phyloP scores from a whole-genome alignment of 2,797 vertebrate genomes.

The Enteromius argenteus region DNA sequence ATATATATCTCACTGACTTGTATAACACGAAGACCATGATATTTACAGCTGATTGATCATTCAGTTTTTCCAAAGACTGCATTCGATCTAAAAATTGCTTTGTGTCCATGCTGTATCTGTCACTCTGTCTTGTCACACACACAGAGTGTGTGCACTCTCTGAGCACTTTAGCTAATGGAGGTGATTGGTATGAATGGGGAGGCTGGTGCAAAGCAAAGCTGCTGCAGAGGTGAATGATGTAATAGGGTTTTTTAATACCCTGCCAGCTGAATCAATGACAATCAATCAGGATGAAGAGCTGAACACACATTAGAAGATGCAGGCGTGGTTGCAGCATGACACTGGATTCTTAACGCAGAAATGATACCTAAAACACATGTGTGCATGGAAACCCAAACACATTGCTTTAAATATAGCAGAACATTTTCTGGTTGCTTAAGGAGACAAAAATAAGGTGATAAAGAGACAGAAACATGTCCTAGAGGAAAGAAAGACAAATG shows the following conservation, averaged over 20 bases:
- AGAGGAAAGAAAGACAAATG: slow-evolving; percentile 3
- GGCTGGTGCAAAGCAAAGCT: slow-evolving; percentile 39
- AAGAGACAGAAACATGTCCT: not conserved
- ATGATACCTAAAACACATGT: slow-evolving; percentile 48
- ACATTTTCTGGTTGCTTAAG: not conserved
- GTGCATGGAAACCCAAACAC: slow-evolving; percentile 9
- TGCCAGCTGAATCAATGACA: slow-evolving; percentile 50
- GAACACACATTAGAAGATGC: slow-evolving; percentile 21
- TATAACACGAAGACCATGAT: not conserved
- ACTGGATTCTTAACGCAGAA: slow-evolving; percentile 1
- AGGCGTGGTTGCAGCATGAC: slow-evolving; percentile 18
- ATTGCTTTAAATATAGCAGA: not conserved
- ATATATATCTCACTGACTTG: not conserved
- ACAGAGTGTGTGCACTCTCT: slow-evolving; percentile 37
- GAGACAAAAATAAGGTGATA: not conserved
- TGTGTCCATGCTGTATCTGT: slow-evolving; percentile 43
- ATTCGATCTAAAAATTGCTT: slow-evolving; percentile 44
- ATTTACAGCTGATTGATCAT: slow-evolving; percentile 36
- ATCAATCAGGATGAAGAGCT: slow-evolving; percentile 46
- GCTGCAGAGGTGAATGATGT: slow-evolving; percentile 54
- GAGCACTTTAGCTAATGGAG: slow-evolving; percentile 64
- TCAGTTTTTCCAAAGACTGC: slow-evolving; percentile 24
- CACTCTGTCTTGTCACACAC: slow-evolving; percentile 36
- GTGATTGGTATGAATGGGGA: slow-evolving; percentile 51
- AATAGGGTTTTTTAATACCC: slow-evolving; percentile 42